These are phyloP conservation scores for Fulmarus glacialis DNA, from an alignment of 2,113 vertebrate genomes.

Conservation along the genomic window DNA sequence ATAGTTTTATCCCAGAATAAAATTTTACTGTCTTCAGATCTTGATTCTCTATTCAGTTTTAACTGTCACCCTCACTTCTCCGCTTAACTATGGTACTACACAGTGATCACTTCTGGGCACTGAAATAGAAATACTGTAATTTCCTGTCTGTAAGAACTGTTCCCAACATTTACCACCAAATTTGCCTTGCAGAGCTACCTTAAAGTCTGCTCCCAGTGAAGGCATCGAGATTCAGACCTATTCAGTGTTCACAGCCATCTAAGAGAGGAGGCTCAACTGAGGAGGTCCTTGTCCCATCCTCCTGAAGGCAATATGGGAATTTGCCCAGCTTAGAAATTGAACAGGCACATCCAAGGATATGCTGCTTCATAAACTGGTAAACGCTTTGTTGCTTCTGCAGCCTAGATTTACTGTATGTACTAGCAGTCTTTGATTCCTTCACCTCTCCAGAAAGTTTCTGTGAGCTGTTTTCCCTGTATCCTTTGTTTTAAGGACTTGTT, in stretches of 20 bases:
- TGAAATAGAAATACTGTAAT: neutral
- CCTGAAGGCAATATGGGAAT: neutral
- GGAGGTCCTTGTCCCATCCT: neutral
- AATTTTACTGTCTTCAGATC: neutral
- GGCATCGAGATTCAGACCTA: neutral
- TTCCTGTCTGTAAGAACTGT: neutral
- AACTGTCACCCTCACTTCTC: neutral
- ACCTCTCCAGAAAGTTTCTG: neutral
- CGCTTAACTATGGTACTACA: neutral
- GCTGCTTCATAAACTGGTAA: neutral
- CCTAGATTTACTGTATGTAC: neutral
- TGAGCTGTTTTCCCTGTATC: neutral
- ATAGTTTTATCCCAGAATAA: neutral
- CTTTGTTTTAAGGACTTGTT: neutral
- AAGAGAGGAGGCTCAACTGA: neutral
- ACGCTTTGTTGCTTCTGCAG: neutral
- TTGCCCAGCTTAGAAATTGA: neutral
- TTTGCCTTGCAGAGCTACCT: neutral
- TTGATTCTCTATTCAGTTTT: neutral
- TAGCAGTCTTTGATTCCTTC: neutral
- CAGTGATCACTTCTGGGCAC: neutral
- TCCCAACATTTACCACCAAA: neutral
- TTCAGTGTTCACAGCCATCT: neutral
- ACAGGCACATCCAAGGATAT: neutral
- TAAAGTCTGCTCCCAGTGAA: neutral